Base-by-base conservation (phyloP, 1,140 invertebrate species). In the Argopecten irradians region DNA sequence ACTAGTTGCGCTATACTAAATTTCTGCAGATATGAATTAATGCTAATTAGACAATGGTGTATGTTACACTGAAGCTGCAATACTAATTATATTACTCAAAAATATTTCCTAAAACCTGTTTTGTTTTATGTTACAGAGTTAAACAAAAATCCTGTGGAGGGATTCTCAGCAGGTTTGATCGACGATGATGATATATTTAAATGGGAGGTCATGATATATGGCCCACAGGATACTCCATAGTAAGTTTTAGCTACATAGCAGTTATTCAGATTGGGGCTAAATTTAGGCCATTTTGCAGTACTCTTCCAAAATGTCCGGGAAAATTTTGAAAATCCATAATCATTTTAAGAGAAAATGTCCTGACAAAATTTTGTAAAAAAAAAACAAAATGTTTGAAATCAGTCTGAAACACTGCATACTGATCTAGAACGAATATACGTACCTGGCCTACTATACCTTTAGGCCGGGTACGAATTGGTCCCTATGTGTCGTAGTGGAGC, bases 201-300 rank as follows among this genome's bases (percentile, higher is more conserved):
- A 97, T 99, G 99, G 99, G 99, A 99, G 97, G 98, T 99, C 92
- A 97, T 99, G 91, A 99, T 99, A 96, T 99, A 99, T 96, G 99
- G 99, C 94, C 99, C 99, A 95, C 98, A 98, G 95, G 99, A 99
- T 96, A 99, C 99, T 91, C 96, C 99, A 93, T 99, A 99, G 98
- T 99, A 97, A 97, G 98, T 95, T 85, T 71, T 28, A n/a, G n/a
- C n/a, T n/a, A n/a, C n/a, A n/a, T n/a, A n/a, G n/a, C n/a, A n/a
- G n/a, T n/a, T n/a, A n/a, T n/a, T n/a, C n/a, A n/a, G n/a, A n/a
- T n/a, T n/a, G n/a, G n/a, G n/a, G n/a, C n/a, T n/a, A n/a, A n/a
- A n/a, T n/a, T n/a, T n/a, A n/a, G n/a, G n/a, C n/a, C n/a, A n/a
- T 82, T n/a, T 32, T 82, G 8, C 22, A 82, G 55, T n/a, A 71